A percentile compares a stretch with the other conserved stretches of the same genome.
phyloP scores from a whole-genome alignment of 2,797 vertebrate genomes.

The Eleutherodactylus coqui region DNA sequence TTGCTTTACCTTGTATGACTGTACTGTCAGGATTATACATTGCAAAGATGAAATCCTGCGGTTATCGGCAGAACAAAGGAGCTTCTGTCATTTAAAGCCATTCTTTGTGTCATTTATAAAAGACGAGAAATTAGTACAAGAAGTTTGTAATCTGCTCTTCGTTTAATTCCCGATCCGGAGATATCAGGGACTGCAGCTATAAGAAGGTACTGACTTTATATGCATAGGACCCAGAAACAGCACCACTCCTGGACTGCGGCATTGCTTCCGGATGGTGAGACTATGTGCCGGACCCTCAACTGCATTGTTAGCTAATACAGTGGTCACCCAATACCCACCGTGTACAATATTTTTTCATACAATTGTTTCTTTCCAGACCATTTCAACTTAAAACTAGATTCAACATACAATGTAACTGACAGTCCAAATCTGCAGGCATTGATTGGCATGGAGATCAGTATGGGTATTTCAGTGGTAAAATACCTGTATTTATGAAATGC shows the following conservation, averaged over 20 bases:
- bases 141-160: background rate
- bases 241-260: background rate
- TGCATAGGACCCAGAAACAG: background rate
- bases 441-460: no score
- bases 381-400: no score
- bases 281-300: no score
- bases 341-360: no score
- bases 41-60: background rate
- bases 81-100: background rate
- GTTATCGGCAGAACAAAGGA: background rate
- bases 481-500: no score
- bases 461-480: no score
- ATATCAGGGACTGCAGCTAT: background rate
- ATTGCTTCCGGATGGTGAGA: no score
- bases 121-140: background rate
- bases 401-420: no score
- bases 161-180: background rate
- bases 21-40: background rate
- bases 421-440: no score
- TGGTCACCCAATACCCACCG: no score
- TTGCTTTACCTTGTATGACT: constrained; percentile 44
- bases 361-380: no score
- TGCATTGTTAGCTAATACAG: no score
- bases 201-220: background rate
- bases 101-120: background rate